These are phyloP conservation scores for Synanthedon myopaeformis DNA, from an alignment of 2,888 invertebrate species.

Conservation along the genomic window DNA sequence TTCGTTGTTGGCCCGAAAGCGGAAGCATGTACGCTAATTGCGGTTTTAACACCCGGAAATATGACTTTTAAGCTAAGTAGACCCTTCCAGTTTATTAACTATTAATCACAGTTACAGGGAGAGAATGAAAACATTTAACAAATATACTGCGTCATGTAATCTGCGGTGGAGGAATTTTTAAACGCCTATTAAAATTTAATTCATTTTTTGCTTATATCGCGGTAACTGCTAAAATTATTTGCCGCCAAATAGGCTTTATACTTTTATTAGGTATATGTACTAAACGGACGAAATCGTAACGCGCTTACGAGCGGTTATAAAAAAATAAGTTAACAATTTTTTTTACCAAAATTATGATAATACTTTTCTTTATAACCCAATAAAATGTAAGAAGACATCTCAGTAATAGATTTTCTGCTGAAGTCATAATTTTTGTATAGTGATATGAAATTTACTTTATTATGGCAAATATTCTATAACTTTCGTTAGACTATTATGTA, in stretches of 20 bases:
- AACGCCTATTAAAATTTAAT: no score
- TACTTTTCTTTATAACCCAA: conserved; percentile 60
- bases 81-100: conserved; percentile 33
- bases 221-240: conserved; percentile 4
- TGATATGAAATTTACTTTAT: background rate
- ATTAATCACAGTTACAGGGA: conserved; percentile 22
- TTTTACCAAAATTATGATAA: conserved; percentile 59
- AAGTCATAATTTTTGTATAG: conserved; percentile 45
- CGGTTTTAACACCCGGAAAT: conserved; percentile 33
- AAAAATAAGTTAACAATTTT: conserved; percentile 47
- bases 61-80: conserved; percentile 30
- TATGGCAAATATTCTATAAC: no score
- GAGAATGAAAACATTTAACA: background rate
- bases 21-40: conserved; percentile 41
- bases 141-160: no score
- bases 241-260: conserved; percentile 26
- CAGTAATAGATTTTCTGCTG: conserved; percentile 52
- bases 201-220: conserved; percentile 5
- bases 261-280: conserved; percentile 42
- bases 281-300: conserved; percentile 60
- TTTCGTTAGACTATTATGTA: no score
- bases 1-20: conserved; percentile 26
- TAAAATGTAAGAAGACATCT: conserved; percentile 39
- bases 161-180: no score
- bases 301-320: conserved; percentile 57